Base-by-base conservation (phyloP, 2,888 invertebrate species). In the Drosophila mercatorum region DNA sequence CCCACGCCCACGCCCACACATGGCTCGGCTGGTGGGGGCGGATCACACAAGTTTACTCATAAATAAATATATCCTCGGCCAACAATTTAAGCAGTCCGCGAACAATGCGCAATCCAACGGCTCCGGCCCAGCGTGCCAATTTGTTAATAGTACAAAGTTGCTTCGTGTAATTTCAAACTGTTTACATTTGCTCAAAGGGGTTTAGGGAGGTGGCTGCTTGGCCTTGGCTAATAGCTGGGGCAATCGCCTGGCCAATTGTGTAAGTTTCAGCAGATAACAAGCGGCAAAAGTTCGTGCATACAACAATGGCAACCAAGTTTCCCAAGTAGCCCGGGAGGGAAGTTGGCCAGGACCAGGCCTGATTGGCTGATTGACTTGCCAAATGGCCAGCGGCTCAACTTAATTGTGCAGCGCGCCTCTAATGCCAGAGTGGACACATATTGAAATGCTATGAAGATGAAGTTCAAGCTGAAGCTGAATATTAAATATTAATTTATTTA, bases 311-410 rank as follows among this genome's bases (percentile, higher is more conserved):
- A 74, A 59, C 60, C 46, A 67, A 78, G 61, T 61, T 75, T 62
- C 38, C 14, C 40, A 11, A 5, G 40, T 22, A 22, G 22, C 22
- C 55, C 8, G 10, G 17, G 12, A 5, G 56, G 12, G 44, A 44
- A 59, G 46, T 44, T 40, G 58, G 69, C 55, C 67, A 47, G 70
- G 57, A 65, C 60, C 71, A 75, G 51, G 81, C 63, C 65, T 85
- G 81, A 84, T 85, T 85, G 80, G 65, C 81, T 84, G 85, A 85
- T 83, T 83, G 83, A 83, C 86, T 83, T 80, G 75, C 75, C 83
- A 68, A 78, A 78, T 75, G 75, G 72, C 68, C 71, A 56, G 79
- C 68, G 72, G 81, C 81, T 57, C 56, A 72, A 3, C 74, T 84
- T 83, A 83, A 82, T 83, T 83, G 84, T 69, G 67, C 55, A 66